Conservation (phyloP, 2,797 vertebrate genomes). For the Hydrophis major region DNA sequence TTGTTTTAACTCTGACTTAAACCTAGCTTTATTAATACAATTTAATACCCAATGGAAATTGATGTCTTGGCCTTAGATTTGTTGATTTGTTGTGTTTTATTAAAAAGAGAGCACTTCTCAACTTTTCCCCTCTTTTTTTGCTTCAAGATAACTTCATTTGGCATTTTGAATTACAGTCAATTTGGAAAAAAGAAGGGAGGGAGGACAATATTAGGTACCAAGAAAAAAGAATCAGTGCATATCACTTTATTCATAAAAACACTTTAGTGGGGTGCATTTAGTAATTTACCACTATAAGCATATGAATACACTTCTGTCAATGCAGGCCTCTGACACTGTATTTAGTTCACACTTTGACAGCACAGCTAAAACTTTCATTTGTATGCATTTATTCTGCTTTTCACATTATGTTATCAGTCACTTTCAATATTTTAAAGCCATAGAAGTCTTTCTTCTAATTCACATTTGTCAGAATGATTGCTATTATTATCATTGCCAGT, state of each 20-base stretch:
- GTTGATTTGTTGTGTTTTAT: slow-evolving; percentile 10
- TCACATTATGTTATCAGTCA: slow-evolving; percentile 75
- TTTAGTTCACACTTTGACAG: slow-evolving; percentile 70
- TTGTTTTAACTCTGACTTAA: not conserved
- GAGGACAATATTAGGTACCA: slow-evolving; percentile 10
- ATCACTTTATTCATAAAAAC: slow-evolving; percentile 63
- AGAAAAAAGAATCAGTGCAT: slow-evolving; percentile 30
- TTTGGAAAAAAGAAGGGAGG: slow-evolving; percentile 9
- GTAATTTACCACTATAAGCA: slow-evolving; percentile 64
- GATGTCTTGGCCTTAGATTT: slow-evolving; percentile 5
- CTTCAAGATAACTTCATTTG: slow-evolving; percentile 43
- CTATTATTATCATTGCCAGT: slow-evolving; percentile 66
- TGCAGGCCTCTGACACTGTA: slow-evolving; percentile 51
- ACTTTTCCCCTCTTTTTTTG: slow-evolving; percentile 27
- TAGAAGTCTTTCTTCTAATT: slow-evolving; percentile 70
- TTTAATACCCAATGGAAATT: not conserved
- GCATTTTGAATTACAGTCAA: slow-evolving; percentile 10
- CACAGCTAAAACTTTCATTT: slow-evolving; percentile 73
- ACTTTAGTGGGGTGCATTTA: slow-evolving; percentile 64
- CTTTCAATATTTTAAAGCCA: slow-evolving; percentile 75
- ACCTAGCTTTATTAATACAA: not conserved
- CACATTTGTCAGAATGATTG: slow-evolving; percentile 72
- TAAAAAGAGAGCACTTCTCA: slow-evolving; percentile 35
- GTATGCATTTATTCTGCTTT: slow-evolving; percentile 76
- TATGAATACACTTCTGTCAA: slow-evolving; percentile 53